Evolutionary conservation across 2,888 invertebrate species (phyloP), one percentile per base, ranked within the genome.

Genomic region (Ochropleura plecta): DNA sequence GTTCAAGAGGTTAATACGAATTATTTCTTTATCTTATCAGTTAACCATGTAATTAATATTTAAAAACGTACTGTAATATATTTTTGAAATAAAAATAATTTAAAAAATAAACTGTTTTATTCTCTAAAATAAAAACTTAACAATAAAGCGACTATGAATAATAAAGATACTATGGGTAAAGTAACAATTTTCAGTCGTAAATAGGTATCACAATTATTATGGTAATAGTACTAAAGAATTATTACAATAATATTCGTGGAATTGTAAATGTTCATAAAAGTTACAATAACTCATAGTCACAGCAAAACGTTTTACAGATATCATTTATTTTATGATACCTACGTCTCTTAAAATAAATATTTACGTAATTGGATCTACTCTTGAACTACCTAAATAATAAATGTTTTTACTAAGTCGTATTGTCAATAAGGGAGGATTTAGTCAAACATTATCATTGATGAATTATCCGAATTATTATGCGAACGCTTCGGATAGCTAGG

Each of bases 51-150:
- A 75, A 77, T 42, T 2, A 30, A 20, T 57, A 75, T 30, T 30
- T 44, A 49, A 76, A 57, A 2, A 30, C 30, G 30, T n/a, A n/a
- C n/a, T n/a, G n/a, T 76, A 18, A 62, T 74, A 77, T 79, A 72
- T 79, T 40, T 79, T 51, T 73, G 0, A 44, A 77, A 73, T 64
- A 62, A 62, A 62, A 62, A 14, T 4, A 62, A n/a, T n/a, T 20
- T 42, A 59, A 81, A 64, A 42, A 46, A 6, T 74, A 57, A 59
- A 73, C 30, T 40, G 10, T 80, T 81, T 77, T 59, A 77, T 77
- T 81, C 0, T 59, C 59, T 12, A 46, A 81, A 80, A 73, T 63
- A 73, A 73, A 42, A 59, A 59, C 51, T 76, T 76, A 71, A 14
- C 67, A 75, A 7, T 30, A 73, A 73, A 73, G 18, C n/a, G 5